These are phyloP conservation scores for Anastrepha obliqua DNA, from an alignment of 1,140 invertebrate species.

Conservation along the genomic window DNA sequence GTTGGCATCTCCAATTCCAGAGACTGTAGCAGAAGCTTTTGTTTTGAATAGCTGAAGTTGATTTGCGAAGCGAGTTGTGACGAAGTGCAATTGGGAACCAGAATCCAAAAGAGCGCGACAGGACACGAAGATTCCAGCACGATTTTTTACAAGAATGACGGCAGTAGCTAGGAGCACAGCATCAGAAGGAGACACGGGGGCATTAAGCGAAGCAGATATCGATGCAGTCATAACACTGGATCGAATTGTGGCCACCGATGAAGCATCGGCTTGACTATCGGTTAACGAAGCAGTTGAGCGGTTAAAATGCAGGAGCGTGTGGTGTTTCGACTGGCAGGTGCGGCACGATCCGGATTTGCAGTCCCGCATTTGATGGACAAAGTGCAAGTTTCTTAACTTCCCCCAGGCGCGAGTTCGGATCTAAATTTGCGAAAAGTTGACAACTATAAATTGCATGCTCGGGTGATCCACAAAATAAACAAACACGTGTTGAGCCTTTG, in stretches of 20 bases:
- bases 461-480: background rate
- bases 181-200: background rate
- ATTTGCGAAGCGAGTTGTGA: constrained; percentile 34
- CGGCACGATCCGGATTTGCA: constrained; percentile 18
- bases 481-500: background rate
- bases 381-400: background rate
- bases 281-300: background rate
- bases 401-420: too few relatives aligned
- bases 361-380: background rate
- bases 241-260: background rate
- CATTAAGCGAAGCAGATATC: background rate
- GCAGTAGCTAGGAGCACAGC: constrained; percentile 54
- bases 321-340: background rate
- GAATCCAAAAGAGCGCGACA: constrained; percentile 55
- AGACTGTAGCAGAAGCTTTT: constrained; percentile 1
- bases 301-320: background rate
- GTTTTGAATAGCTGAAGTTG: constrained; percentile 34
- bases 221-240: background rate
- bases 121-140: constrained; percentile 24
- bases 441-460: background rate
- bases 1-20: constrained; percentile 41
- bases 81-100: constrained; percentile 50
- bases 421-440: too few relatives aligned
- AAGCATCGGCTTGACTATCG: background rate
- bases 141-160: constrained; percentile 51